Conservation (phyloP, 2,797 vertebrate genomes). For the Macrochelys suwanniensis region DNA sequence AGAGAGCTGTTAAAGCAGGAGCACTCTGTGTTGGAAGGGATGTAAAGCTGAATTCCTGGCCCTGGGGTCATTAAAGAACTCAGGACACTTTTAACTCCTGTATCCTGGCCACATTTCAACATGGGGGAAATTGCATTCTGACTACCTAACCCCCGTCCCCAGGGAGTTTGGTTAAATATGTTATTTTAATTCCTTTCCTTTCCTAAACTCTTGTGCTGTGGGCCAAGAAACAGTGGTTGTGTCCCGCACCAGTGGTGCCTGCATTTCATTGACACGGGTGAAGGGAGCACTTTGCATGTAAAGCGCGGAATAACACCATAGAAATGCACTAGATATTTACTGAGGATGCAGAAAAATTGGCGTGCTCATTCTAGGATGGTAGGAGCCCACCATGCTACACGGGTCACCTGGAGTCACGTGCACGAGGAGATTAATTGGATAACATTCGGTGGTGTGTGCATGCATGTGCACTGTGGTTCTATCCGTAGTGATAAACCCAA, state of each 20-base stretch:
- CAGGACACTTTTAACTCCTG: neutral
- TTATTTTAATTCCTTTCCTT: neutral
- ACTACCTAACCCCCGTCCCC: neutral
- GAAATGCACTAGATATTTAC: neutral
- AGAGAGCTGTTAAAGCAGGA: neutral
- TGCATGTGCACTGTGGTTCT: neutral
- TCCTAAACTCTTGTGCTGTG: neutral
- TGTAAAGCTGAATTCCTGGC: neutral
- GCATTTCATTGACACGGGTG: neutral
- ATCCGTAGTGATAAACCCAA: conserved; percentile 28
- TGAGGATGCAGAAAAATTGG: neutral
- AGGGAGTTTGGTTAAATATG: neutral
- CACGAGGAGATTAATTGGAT: conserved; percentile 13
- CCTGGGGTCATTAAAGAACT: neutral
- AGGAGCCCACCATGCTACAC: neutral
- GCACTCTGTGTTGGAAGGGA: neutral
- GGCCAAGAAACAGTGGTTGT: neutral
- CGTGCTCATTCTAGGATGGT: neutral
- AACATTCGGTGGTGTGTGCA: neutral
- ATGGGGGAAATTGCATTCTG: rapidly evolving
- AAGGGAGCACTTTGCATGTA: neutral
- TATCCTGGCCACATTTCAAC: neutral
- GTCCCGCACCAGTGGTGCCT: neutral
- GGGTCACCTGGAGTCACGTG: neutral
- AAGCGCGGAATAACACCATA: neutral